phyloP scores from a whole-genome alignment of 1,140 invertebrate species.

The Drosophila athabasca region DNA sequence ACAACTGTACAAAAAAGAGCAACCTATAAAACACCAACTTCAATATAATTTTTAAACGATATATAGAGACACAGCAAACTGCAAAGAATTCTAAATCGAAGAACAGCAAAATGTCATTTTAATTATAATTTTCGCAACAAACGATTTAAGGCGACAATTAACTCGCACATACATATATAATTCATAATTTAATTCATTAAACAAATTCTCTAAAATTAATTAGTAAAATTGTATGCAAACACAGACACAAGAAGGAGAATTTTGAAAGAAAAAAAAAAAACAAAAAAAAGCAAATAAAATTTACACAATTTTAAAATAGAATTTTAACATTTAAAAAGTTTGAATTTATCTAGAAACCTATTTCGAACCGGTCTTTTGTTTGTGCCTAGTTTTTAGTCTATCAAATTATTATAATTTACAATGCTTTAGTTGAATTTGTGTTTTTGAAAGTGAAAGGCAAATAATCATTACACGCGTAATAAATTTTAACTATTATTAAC shows the following conservation, averaged over 20 bases:
- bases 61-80: conserved; percentile 30
- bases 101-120: conserved; percentile 78
- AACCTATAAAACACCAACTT: conserved; percentile 29
- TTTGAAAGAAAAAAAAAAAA: neutral
- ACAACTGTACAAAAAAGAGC: conserved; percentile 40
- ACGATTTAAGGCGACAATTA: conserved; percentile 37
- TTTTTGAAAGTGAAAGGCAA: conserved; percentile 71
- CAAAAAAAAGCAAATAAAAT: conserved; percentile 6
- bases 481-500: conserved; percentile 50
- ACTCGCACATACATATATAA: conserved; percentile 41
- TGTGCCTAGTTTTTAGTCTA: conserved; percentile 49
- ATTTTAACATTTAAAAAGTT: conserved; percentile 19
- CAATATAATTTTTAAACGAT: conserved; percentile 44
- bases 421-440: conserved; percentile 67
- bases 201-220: conserved; percentile 63
- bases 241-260: conserved; percentile 27
- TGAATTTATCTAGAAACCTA: conserved; percentile 19
- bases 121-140: conserved; percentile 49
- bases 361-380: conserved; percentile 27
- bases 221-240: conserved; percentile 75
- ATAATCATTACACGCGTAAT: conserved; percentile 61
- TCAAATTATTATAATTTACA: conserved; percentile 54
- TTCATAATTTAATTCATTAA: conserved; percentile 65
- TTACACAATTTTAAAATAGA: conserved; percentile 26
- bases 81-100: conserved; percentile 43